Conservation (phyloP, 2,888 invertebrate species). For the Schrankia costaestrigalis region DNA sequence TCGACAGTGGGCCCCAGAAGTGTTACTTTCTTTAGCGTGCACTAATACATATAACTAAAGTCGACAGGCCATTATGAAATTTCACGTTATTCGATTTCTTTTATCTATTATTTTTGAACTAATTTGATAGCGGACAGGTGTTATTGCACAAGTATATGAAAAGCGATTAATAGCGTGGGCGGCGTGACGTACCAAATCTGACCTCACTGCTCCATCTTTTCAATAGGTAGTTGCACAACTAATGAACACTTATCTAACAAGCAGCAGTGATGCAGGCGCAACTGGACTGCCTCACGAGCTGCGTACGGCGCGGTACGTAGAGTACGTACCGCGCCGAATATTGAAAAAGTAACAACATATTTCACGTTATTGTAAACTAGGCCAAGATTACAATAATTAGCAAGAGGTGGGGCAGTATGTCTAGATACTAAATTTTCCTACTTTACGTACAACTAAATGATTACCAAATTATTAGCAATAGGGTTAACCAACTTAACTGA, state of each 20-base stretch:
- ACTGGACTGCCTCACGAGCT: conserved; percentile 9
- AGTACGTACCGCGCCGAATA: conserved; percentile 16
- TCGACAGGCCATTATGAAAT: conserved; percentile 47
- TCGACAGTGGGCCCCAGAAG: conserved; percentile 30
- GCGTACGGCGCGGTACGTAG: conserved; percentile 23
- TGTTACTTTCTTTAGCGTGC: conserved; percentile 49
- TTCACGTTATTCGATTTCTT: conserved; percentile 46
- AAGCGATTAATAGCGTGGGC: conserved; percentile 44
- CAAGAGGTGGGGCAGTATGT: conserved; percentile 40
- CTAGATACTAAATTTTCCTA: conserved; percentile 11
- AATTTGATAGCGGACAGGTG: conserved; percentile 47
- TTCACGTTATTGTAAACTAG: conserved; percentile 54
- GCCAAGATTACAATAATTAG: conserved; percentile 73
- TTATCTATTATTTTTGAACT: conserved; percentile 37
- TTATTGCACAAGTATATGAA: conserved; percentile 64
- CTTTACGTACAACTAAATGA: conserved; percentile 15
- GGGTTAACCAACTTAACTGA: conserved; percentile 4
- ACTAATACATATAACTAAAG: conserved; percentile 42
- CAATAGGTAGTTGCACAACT: conserved; percentile 28
- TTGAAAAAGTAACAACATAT: conserved; percentile 23
- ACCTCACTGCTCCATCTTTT: conserved; percentile 19
- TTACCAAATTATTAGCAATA: too few species aligned
- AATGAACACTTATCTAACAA: conserved; percentile 28
- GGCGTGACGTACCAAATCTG: conserved; percentile 36
- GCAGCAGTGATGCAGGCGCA: conserved; percentile 24